Evolutionary conservation across 2,113 vertebrate species (phyloP).

Genomic region (Acanthochromis polyacanthus): DNA sequence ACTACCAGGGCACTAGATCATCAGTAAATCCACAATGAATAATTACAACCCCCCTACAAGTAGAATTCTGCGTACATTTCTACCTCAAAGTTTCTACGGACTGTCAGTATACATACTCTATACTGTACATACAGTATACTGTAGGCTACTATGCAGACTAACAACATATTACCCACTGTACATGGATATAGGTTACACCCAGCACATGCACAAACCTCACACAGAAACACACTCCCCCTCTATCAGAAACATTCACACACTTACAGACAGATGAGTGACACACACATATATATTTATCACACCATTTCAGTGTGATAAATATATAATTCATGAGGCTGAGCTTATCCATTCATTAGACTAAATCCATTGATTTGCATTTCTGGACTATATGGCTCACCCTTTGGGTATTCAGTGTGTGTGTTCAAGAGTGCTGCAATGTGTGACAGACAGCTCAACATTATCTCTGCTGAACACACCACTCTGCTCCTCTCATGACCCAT

Average conservation of each 20-base stretch:
- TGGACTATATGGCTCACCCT: slow-evolving; percentile 29
- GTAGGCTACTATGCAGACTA: no score
- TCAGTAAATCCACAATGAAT: no score
- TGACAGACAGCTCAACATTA: slow-evolving; percentile 56
- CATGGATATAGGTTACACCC: background rate
- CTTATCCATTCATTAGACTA: slow-evolving; percentile 17
- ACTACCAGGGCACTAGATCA: no score
- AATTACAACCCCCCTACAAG: no score
- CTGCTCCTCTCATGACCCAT: slow-evolving; percentile 61
- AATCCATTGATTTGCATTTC: slow-evolving; percentile 37
- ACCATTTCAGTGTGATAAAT: slow-evolving; percentile 15
- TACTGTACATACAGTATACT: no score
- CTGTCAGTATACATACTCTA: no score
- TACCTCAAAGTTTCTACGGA: no score
- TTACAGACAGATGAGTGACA: background rate
- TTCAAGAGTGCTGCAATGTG: slow-evolving; percentile 1
- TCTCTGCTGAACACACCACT: slow-evolving; percentile 58
- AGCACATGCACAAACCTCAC: background rate
- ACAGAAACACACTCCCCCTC: background rate
- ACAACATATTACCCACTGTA: no score
- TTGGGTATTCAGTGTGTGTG: background rate
- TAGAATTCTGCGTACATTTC: no score
- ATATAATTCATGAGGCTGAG: slow-evolving; percentile 13
- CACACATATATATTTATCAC: background rate
- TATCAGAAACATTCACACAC: background rate